phyloP scores from a whole-genome alignment of 2,113 vertebrate genomes.

The Limnothrissa miodon region DNA sequence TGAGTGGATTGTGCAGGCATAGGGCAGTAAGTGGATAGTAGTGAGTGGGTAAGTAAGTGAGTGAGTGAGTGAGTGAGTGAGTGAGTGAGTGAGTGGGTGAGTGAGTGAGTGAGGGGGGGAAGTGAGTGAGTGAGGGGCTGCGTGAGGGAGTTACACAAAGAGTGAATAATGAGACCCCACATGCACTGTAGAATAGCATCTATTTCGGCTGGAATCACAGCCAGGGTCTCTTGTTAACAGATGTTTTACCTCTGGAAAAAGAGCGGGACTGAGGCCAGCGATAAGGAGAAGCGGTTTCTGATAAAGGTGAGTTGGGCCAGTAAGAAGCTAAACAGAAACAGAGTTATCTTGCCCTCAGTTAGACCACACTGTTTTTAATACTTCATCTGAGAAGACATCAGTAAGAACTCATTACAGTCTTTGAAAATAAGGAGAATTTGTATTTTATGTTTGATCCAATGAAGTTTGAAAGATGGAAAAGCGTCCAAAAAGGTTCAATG shows the following conservation, averaged over 20 bases:
- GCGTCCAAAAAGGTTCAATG: background rate
- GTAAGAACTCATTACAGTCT: background rate
- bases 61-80: background rate
- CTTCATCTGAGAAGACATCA: background rate
- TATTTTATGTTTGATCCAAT: background rate
- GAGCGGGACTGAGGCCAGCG: slow-evolving; percentile 64
- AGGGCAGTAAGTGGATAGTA: no score
- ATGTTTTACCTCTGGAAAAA: slow-evolving; percentile 83
- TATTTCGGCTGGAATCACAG: background rate
- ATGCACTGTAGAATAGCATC: background rate
- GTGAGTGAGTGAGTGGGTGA: background rate
- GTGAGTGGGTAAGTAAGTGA: no score
- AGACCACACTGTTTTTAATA: background rate
- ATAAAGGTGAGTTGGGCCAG: slow-evolving; percentile 73
- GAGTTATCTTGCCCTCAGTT: slow-evolving; percentile 67
- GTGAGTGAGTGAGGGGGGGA: no score
- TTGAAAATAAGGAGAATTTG: background rate
- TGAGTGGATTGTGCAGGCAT: background rate
- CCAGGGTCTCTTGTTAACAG: slow-evolving; percentile 53
- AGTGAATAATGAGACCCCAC: background rate
- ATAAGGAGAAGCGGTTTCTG: slow-evolving; percentile 77
- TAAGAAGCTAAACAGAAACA: slow-evolving; percentile 62
- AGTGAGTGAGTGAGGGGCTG: background rate
- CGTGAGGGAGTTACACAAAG: background rate
- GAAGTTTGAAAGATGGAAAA: slow-evolving; percentile 3